Base-by-base conservation (phyloP, 2,113 vertebrate genomes). In the Campylorhamphus procurvoides region DNA sequence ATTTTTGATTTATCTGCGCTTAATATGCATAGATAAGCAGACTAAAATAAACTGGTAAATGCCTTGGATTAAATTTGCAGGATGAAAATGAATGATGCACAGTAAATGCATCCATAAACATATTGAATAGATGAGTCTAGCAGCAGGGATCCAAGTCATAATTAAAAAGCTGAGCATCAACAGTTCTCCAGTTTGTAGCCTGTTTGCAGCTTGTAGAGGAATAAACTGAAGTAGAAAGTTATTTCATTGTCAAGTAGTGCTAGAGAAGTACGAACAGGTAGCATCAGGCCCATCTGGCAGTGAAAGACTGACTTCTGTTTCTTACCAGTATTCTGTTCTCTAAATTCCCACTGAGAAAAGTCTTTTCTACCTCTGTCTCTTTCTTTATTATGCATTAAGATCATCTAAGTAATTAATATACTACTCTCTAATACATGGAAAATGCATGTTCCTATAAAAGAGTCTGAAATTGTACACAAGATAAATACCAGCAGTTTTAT, bases 1-100 rank as follows among this genome's bases (percentile, higher is more conserved):
- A 33, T 82, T 49, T 50, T 74, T 76, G 31, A 14, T 56, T 59
- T 44, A 53, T 50, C 17, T 78, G 17, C 67, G 27, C 12, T 87
- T 47, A 55, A 0, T 63, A n/a, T 4, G 2, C 7, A 10, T n/a
- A 60, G 25, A 40, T 15, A 22, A 40, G 22, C 3, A 4, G 56
- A 82, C 31, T 58, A 31, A 66, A 81, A 37, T 37, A 37, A 37
- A 37, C 37, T 37, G 37, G 9, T 69, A 50, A 83, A 60, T 83
- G 44, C 68, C 28, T 86, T 55, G 63, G 23, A 12, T 72, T 68
- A 83, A 63, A 39, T 80, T 71, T 64, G 33, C 6, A 22, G 33
- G 16, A 47, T 72, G 53, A 68, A 91, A 94, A 75, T 47, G 18
- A 76, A 72, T 72, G n/a, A 64, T 72, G 28, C 1, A 2, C 52